Percentiles rank a stretch among this genome's conserved stretches.
Conservation (phyloP, 2,797 vertebrate genomes). For the Crypturellus tataupa region DNA sequence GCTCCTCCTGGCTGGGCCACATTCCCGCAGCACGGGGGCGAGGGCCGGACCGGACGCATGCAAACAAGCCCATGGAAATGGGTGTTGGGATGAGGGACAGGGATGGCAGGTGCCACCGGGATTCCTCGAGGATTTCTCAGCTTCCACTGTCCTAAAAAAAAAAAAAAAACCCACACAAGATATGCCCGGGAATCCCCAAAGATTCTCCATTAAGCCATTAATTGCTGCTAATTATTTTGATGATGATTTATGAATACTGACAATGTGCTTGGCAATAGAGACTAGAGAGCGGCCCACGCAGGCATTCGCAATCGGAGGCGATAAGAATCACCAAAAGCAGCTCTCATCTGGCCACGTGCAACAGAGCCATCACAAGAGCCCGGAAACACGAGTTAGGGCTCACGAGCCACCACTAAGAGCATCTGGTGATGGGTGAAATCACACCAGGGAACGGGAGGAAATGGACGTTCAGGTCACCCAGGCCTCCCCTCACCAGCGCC, state of each 20-base stretch:
- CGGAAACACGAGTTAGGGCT: fast-evolving
- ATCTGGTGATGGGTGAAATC: fast-evolving
- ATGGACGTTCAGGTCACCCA: fast-evolving
- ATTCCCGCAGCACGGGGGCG: not conserved
- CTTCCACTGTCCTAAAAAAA: constrained; percentile 46
- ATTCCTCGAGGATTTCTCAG: constrained; percentile 55
- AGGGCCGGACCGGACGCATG: not conserved
- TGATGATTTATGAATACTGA: constrained; percentile 11
- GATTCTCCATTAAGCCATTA: constrained; percentile 59
- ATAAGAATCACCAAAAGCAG: not conserved
- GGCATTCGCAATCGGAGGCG: not conserved
- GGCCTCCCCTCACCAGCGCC: fast-evolving
- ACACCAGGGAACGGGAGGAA: not conserved
- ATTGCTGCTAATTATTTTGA: constrained; percentile 54
- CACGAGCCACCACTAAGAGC: fast-evolving
- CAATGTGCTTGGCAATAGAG: not conserved
- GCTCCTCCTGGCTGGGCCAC: not conserved
- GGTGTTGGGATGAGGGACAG: not conserved
- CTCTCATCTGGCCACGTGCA: fast-evolving
- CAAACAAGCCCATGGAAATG: not conserved
- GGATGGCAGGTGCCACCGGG: not conserved
- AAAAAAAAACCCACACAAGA: not conserved
- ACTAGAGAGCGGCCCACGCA: not conserved
- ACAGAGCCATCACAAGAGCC: not conserved
- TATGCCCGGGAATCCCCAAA: constrained; percentile 33